Evolutionary conservation across 2,113 vertebrate species (phyloP).

Genomic region (Oreochromis niloticus): DNA sequence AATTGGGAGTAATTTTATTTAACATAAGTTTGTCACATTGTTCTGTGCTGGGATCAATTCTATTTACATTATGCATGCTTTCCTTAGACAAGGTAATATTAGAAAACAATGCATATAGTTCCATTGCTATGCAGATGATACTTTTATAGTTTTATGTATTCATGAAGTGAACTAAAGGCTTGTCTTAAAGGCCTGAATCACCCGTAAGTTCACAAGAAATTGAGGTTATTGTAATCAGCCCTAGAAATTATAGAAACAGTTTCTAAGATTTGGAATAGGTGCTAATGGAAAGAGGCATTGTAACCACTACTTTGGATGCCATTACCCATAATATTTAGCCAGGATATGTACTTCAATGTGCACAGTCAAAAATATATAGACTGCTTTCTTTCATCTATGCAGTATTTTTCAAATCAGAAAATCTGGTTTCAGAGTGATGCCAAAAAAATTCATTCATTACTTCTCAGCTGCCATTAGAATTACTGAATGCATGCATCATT

Average conservation of each 20-base stretch:
- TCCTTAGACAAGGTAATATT: rapidly evolving
- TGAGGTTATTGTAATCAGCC: not conserved
- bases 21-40: rapidly evolving
- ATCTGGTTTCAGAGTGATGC: too few relatives aligned
- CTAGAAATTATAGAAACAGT: not conserved
- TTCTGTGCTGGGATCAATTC: not conserved
- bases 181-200: not conserved
- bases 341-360: too few relatives aligned
- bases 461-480: not conserved
- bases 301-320: too few relatives aligned
- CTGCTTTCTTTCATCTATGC: too few relatives aligned
- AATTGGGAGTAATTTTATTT: not conserved
- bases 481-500: not conserved
- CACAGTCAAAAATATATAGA: too few relatives aligned
- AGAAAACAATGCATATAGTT: not conserved
- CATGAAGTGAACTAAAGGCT: not conserved
- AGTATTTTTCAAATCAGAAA: too few relatives aligned
- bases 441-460: too few relatives aligned
- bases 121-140: not conserved
- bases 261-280: not conserved
- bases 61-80: not conserved
- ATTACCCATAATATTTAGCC: too few relatives aligned
- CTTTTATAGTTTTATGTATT: not conserved
- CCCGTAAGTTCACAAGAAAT: rapidly evolving
- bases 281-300: too few relatives aligned